phyloP scores from a whole-genome alignment of 1,140 invertebrate genomes.

The Drosophila pseudoobscura region DNA sequence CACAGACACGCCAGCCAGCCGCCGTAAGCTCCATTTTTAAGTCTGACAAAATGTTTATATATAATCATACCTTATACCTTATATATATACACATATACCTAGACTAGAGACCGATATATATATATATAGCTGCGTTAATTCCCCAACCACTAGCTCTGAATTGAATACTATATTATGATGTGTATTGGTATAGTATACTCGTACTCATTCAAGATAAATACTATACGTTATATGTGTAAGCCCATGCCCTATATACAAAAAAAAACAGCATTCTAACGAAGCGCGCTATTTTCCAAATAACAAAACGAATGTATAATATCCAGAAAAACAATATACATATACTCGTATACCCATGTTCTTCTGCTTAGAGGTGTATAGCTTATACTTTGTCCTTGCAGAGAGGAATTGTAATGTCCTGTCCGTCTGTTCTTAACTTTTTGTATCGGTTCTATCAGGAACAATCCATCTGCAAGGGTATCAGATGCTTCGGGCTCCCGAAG shows the following conservation, averaged over 20 bases:
- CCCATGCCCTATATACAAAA: neutral
- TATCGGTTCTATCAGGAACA: too few relatives aligned
- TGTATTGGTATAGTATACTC: neutral
- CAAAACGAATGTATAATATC: too few relatives aligned
- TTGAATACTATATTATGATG: slow-evolving; percentile 1
- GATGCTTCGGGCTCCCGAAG: too few relatives aligned
- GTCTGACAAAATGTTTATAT: slow-evolving; percentile 72
- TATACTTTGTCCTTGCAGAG: too few relatives aligned
- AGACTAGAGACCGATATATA: slow-evolving; percentile 11
- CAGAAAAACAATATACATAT: too few relatives aligned
- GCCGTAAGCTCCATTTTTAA: slow-evolving; percentile 70
- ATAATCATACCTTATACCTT: slow-evolving; percentile 35
- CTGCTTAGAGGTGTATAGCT: too few relatives aligned
- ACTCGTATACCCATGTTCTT: too few relatives aligned
- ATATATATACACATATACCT: slow-evolving; percentile 26
- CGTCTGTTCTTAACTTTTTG: slow-evolving; percentile 7
- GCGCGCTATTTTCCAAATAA: slow-evolving; percentile 30
- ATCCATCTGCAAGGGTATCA: too few relatives aligned
- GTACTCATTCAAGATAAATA: slow-evolving; percentile 32
- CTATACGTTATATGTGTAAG: slow-evolving; percentile 9
- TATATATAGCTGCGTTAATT: slow-evolving; percentile 34
- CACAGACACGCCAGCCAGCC: slow-evolving; percentile 21
- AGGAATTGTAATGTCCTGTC: slow-evolving; percentile 22
- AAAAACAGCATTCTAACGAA: slow-evolving; percentile 14
- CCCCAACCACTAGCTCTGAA: slow-evolving; percentile 40